phyloP scores from a whole-genome alignment of 2,797 vertebrate species.

The Thripadectes ignobilis region DNA sequence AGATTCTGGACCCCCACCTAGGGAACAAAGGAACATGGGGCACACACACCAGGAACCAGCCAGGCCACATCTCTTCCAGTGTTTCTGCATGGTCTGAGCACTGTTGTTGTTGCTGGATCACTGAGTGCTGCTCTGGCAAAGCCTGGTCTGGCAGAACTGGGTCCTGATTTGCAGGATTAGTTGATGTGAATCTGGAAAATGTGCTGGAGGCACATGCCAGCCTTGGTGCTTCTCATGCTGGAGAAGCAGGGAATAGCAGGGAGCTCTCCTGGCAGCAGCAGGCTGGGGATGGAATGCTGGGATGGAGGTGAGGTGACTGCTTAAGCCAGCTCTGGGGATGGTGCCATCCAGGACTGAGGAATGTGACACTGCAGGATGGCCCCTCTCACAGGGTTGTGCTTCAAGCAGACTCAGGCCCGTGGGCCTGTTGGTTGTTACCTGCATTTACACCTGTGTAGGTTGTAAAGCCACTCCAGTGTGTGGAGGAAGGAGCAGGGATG shows the following conservation, averaged over 20 bases:
- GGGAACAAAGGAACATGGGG: neutral
- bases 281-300: neutral
- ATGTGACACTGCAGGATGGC: neutral
- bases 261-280: neutral
- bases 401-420: neutral
- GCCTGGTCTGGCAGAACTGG: neutral
- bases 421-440: neutral
- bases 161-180: neutral
- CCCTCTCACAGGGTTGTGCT: neutral
- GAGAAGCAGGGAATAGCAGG: neutral
- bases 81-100: neutral
- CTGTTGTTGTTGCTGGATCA: neutral
- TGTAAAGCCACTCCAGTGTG: accelerated
- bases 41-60: neutral
- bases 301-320: accelerated
- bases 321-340: accelerated
- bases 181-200: neutral
- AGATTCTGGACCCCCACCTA: neutral
- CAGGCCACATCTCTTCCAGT: neutral
- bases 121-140: neutral
- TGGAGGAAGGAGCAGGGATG: neutral
- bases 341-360: neutral
- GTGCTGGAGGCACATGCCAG: accelerated
- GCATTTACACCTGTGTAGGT: neutral
- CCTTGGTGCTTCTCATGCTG: neutral